Percentiles rank a stretch among this genome's conserved stretches.
phyloP scores from a whole-genome alignment of 2,888 invertebrate genomes.

The Spisula subtruncata region DNA sequence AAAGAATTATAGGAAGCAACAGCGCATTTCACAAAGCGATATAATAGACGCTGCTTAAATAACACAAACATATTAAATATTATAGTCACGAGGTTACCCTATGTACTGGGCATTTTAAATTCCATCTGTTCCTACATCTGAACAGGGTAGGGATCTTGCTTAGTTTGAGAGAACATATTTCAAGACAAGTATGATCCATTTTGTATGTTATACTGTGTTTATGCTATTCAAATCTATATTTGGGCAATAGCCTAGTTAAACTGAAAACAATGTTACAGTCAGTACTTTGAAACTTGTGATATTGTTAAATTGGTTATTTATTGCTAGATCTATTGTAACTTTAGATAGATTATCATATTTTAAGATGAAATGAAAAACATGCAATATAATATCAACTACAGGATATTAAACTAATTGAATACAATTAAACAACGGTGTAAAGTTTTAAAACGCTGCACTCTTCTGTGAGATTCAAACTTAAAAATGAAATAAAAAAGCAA shows the following conservation, averaged over 20 bases:
- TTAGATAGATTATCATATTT: not conserved
- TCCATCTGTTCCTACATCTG: too few relatives aligned
- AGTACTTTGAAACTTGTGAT: too few relatives aligned
- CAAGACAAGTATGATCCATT: too few relatives aligned
- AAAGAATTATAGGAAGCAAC: not conserved
- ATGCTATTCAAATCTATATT: too few relatives aligned
- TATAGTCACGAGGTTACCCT: not conserved
- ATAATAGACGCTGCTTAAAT: not conserved
- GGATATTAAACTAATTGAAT: not conserved
- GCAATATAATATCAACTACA: not conserved
- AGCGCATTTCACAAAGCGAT: not conserved
- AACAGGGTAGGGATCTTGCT: too few relatives aligned
- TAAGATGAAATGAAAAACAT: not conserved
- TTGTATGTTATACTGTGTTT: too few relatives aligned
- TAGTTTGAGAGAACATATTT: too few relatives aligned
- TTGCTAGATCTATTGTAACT: too few relatives aligned
- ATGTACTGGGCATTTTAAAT: too few relatives aligned
- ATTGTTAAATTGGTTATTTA: too few relatives aligned
- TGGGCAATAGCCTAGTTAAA: too few relatives aligned
- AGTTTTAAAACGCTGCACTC: not conserved
- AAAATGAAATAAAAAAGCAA: not conserved
- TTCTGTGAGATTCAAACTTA: slow-evolving; percentile 9
- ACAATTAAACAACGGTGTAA: not conserved
- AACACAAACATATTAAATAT: not conserved
- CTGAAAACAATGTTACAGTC: too few relatives aligned